These are phyloP conservation scores for Coelinius sp. DNA, from an alignment of 2,888 invertebrate species.

Conservation along the genomic window DNA sequence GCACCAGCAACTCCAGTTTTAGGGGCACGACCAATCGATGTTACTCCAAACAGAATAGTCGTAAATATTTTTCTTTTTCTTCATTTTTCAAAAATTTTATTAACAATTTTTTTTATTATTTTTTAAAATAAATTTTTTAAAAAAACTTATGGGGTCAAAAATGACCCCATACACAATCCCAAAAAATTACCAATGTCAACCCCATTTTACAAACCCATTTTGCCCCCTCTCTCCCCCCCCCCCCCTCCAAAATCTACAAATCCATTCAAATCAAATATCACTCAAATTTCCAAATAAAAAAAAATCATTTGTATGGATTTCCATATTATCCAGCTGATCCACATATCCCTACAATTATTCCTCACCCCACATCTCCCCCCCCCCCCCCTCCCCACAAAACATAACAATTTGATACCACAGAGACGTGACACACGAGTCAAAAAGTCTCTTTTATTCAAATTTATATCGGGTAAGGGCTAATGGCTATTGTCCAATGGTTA, in stretches of 20 bases:
- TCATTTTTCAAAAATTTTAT: too few relatives aligned
- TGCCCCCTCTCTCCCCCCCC: neutral
- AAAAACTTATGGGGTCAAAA: too few relatives aligned
- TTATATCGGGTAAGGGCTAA: neutral
- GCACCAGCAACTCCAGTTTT: conserved; percentile 88
- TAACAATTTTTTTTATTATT: neutral
- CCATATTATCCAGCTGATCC: neutral
- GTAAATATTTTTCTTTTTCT: conserved; percentile 73
- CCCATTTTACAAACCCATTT: too few relatives aligned
- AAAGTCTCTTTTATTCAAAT: conserved; percentile 20
- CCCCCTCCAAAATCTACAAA: too few relatives aligned
- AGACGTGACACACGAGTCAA: conserved; percentile 3
- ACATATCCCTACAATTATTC: neutral
- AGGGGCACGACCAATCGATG: conserved; percentile 77
- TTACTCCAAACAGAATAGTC: conserved; percentile 86
- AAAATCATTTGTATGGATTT: neutral
- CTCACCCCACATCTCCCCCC: too few relatives aligned
- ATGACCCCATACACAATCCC: too few relatives aligned
- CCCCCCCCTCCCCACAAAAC: neutral
- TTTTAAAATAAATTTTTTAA: neutral
- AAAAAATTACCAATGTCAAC: too few relatives aligned
- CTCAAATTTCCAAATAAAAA: neutral
- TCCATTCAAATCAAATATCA: neutral
- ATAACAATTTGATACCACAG: neutral
- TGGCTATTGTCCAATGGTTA: neutral